Base-by-base conservation (phyloP, 2,888 invertebrate genomes). In the Lacanobia oleracea region DNA sequence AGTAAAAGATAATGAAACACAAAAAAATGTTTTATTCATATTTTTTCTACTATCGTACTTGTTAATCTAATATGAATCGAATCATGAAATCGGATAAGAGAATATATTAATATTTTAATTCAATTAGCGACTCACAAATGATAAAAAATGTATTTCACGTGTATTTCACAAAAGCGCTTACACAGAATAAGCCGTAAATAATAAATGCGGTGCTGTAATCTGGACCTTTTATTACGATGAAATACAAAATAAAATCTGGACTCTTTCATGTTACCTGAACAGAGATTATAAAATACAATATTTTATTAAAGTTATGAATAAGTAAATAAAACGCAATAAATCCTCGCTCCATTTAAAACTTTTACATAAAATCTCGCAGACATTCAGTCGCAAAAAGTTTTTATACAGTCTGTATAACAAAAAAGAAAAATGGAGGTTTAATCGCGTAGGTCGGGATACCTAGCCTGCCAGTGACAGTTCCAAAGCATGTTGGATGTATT, bases 401-500 rank as follows among this genome's bases (percentile, higher is more conserved):
- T n/a, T 23, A 53, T 23, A 76, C 7, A 8, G 40, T 18, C 14
- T n/a, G 56, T 70, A 48, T 27, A 43, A 23, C 18, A 14, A 33
- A 53, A n/a, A 76, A 70, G 66, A 78, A 64, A 74, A 70, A 74
- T 71, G 40, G 59, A 27, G 69, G 37, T 75, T 77, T 76, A 79
- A 81, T 76, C 68, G 61, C 37, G 51, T 66, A 70, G 72, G 66
- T 62, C 67, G 48, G 53, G n/a, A 59, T 77, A 75, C 72, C 63
- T 60, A 77, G 72, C 54, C 63, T 77, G 70, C 48, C 68, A 59
- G 75, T 82, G 85, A 83, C 83, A 86, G 84, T 82, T 82, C 79
- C 80, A 82, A 66, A 85, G 84, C 85, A 80, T 81, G 74, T 84
- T 85, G 85, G 87, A 89, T 87, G 82, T 84, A 88, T 83, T 84